Percentiles rank a stretch among this genome's conserved stretches.
Evolutionary conservation across 2,797 vertebrate genomes (phyloP).

Genomic region (Alectoris magna): DNA sequence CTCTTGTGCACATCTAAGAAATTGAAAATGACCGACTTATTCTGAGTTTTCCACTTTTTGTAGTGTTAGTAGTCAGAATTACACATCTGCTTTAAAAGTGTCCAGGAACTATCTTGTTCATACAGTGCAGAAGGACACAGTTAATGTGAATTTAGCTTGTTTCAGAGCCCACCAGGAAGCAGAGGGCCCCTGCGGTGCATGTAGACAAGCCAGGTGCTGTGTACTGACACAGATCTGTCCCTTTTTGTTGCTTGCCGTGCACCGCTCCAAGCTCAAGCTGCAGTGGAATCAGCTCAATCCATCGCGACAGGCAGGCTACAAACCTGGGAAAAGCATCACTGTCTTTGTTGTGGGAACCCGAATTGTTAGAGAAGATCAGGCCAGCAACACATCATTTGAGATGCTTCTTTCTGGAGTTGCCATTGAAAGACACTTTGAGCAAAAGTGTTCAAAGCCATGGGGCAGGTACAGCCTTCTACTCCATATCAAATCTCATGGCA

Average conservation of each 20-base stretch:
- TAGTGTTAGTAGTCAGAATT: not conserved
- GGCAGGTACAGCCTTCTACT: not conserved
- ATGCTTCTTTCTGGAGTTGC: not conserved
- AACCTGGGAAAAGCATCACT: not conserved
- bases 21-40: not conserved
- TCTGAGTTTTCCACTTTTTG: not conserved
- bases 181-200: accelerated
- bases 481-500: not conserved
- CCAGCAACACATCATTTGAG: accelerated
- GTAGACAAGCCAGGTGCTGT: accelerated
- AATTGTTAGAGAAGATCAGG: not conserved
- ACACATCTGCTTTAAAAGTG: not conserved
- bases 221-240: not conserved
- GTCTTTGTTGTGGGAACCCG: not conserved
- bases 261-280: not conserved
- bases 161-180: not conserved
- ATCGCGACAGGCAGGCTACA: not conserved
- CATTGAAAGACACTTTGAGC: not conserved
- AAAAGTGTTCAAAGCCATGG: not conserved
- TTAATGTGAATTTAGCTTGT: not conserved
- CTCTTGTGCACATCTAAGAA: accelerated
- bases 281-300: too few species aligned
- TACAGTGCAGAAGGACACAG: not conserved
- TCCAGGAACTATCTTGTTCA: not conserved
- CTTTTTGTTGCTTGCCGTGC: not conserved